Conservation (phyloP, 2,888 invertebrate genomes). For the Spilarctia lutea region DNA sequence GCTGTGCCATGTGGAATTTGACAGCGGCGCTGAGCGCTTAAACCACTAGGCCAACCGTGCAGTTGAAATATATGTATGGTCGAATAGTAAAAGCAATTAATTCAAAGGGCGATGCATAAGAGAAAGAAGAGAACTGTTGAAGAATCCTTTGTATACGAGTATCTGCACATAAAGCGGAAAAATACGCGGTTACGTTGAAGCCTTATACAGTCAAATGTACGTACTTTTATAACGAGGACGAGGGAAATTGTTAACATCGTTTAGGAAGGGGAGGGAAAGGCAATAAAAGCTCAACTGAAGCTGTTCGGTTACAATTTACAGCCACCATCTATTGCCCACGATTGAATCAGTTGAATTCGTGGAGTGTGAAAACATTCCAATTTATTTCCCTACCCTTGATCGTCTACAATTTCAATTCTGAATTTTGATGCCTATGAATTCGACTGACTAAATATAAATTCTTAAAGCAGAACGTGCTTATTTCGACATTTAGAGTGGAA, state of each 20-base stretch:
- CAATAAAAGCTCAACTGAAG: constrained; percentile 29
- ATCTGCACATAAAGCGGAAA: neutral
- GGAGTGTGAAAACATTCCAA: constrained; percentile 16
- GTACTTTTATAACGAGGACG: neutral
- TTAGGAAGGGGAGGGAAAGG: constrained; percentile 13
- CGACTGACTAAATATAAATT: neutral
- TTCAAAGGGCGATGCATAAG: too few relatives aligned
- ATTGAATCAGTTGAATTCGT: constrained; percentile 26
- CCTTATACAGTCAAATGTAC: neutral
- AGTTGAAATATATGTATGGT: too few relatives aligned
- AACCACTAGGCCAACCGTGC: too few relatives aligned
- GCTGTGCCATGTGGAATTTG: too few relatives aligned
- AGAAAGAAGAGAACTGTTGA: neutral
- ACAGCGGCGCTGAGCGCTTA: too few relatives aligned
- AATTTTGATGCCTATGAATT: neutral
- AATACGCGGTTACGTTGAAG: neutral
- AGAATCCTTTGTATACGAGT: too few relatives aligned
- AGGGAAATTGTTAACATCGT: constrained; percentile 27
- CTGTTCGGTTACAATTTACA: constrained; percentile 19
- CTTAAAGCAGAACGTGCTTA: neutral
- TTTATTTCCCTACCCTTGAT: neutral
- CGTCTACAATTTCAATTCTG: neutral
- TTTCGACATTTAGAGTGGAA: neutral
- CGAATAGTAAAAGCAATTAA: neutral
- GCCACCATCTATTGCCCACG: constrained; percentile 22